phyloP scores from a whole-genome alignment of 2,888 invertebrate species.

The Ligdia adustata region DNA sequence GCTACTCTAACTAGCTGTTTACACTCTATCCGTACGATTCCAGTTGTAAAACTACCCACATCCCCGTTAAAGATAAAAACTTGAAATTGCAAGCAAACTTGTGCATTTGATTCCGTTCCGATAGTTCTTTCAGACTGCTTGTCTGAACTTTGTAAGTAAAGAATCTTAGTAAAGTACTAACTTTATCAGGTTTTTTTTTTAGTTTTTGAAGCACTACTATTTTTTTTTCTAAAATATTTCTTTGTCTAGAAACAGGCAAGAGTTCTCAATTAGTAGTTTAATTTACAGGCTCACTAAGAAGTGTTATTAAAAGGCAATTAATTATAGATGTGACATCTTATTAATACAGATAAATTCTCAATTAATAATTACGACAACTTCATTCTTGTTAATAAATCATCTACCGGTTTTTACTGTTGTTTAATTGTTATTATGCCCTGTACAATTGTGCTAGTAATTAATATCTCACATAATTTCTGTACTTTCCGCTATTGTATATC shows the following conservation, averaged over 20 bases:
- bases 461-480: conserved; percentile 9
- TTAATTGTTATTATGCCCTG: conserved; percentile 1
- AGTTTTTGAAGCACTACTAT: too few relatives aligned
- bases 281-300: too few relatives aligned
- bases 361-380: not conserved
- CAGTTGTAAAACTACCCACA: conserved; percentile 31
- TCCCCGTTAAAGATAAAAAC: conserved; percentile 31
- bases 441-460: not conserved
- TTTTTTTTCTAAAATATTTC: too few relatives aligned
- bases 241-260: too few relatives aligned
- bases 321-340: too few relatives aligned
- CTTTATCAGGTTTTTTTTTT: not conserved
- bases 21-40: conserved; percentile 27
- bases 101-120: conserved; percentile 30
- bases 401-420: not conserved
- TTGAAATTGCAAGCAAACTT: conserved; percentile 37
- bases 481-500: conserved; percentile 11
- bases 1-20: conserved; percentile 32
- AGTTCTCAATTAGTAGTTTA: too few relatives aligned
- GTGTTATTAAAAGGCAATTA: too few relatives aligned
- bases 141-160: conserved; percentile 8
- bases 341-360: too few relatives aligned
- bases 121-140: conserved; percentile 21
- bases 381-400: not conserved
- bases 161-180: not conserved